These are phyloP conservation scores for Neodiprion virginianus DNA, from an alignment of 1,140 invertebrate species.

Conservation along the genomic window DNA sequence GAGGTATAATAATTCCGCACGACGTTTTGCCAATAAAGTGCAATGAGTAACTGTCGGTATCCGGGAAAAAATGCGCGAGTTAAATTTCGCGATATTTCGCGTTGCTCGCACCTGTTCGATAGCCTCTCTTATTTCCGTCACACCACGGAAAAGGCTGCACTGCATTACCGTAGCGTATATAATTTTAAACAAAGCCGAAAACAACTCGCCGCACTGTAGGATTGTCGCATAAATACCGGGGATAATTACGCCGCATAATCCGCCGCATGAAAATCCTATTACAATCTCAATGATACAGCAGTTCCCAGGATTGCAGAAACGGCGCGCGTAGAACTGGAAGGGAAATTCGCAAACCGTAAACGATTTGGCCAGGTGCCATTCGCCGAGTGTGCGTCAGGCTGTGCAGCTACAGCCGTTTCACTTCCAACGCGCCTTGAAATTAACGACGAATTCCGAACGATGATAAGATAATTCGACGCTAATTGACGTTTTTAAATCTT, in stretches of 20 bases:
- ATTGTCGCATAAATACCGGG: too few relatives aligned
- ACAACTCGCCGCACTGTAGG: too few relatives aligned
- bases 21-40: too few relatives aligned
- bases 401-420: neutral
- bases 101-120: too few relatives aligned
- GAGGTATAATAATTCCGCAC: too few relatives aligned
- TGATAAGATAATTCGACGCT: constrained; percentile 4
- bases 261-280: neutral
- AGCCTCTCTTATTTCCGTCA: constrained; percentile 4
- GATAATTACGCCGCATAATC: neutral
- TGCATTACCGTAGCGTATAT: neutral
- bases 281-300: neutral
- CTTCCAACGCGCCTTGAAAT: neutral
- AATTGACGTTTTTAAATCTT: neutral
- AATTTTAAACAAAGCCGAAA: too few relatives aligned
- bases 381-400: neutral
- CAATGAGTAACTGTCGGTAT: too few relatives aligned
- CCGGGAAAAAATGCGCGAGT: too few relatives aligned
- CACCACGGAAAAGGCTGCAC: constrained; percentile 1
- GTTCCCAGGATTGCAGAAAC: neutral
- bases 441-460: neutral
- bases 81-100: too few relatives aligned
- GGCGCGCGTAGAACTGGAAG: neutral
- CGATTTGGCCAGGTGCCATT: neutral
- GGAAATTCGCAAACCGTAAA: neutral